phyloP scores from a whole-genome alignment of 2,113 vertebrate genomes.

The Campylomormyrus tamandua region DNA sequence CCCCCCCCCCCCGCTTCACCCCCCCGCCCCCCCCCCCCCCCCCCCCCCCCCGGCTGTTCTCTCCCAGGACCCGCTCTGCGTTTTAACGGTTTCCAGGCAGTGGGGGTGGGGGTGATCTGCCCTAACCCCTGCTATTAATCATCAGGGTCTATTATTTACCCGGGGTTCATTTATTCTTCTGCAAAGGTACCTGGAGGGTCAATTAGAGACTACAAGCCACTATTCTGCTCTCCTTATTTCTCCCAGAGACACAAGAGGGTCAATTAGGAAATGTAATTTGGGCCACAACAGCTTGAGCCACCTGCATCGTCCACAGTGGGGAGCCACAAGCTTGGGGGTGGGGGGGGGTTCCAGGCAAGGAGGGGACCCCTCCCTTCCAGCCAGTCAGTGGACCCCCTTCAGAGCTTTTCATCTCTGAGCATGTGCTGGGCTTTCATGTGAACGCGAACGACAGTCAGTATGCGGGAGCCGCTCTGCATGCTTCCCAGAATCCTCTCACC shows the following conservation, averaged over 20 bases:
- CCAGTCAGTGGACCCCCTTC: background rate
- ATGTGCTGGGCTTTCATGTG: background rate
- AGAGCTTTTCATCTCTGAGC: background rate
- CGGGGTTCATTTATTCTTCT: slow-evolving; percentile 81
- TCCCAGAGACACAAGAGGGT: slow-evolving; percentile 83
- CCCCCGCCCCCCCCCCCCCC: no score
- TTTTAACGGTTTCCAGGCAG: background rate
- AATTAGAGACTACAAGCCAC: slow-evolving; percentile 83
- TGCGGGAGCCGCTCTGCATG: background rate
- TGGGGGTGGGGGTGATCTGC: slow-evolving; percentile 50
- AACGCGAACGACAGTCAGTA: background rate
- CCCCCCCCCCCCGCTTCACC: no score
- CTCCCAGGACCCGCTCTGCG: background rate
- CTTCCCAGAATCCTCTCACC: background rate
- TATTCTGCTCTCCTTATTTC: slow-evolving; percentile 43
- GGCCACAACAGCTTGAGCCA: slow-evolving; percentile 74
- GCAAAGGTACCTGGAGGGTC: slow-evolving; percentile 83
- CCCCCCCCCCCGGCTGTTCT: background rate
- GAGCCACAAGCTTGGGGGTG: slow-evolving; percentile 42
- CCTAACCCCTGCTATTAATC: slow-evolving; percentile 80
- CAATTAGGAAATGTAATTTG: slow-evolving; percentile 86
- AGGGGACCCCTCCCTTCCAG: background rate
- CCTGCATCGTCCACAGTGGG: slow-evolving; percentile 47
- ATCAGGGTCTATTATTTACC: slow-evolving; percentile 77
- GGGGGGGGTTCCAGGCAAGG: background rate